A percentile compares a stretch with the other conserved stretches of the same genome.
These are phyloP conservation scores for Cosmopolites sordidus DNA, from an alignment of 2,888 invertebrate genomes.

Conservation along the genomic window DNA sequence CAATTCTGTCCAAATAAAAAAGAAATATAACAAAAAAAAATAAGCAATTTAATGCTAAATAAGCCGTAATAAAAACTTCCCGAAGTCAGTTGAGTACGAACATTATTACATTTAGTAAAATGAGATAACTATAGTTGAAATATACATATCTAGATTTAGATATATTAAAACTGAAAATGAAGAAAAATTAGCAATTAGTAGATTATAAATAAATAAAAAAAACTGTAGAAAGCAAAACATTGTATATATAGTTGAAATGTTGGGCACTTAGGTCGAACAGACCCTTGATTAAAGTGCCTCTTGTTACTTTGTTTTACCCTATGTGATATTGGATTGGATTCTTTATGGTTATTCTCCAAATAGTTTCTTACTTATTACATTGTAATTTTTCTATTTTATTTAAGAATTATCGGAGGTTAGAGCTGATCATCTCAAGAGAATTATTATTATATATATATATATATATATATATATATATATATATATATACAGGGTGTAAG, in stretches of 20 bases:
- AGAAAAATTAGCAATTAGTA: slow-evolving; percentile 24
- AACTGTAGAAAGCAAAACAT: slow-evolving; percentile 29
- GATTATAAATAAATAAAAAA: slow-evolving; percentile 26
- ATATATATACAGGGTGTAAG: too few relatives aligned
- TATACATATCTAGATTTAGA: slow-evolving; percentile 45
- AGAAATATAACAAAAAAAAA: slow-evolving; percentile 20
- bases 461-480: too few relatives aligned
- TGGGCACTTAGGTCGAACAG: slow-evolving; percentile 41
- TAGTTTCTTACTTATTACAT: too few relatives aligned
- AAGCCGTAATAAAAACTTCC: slow-evolving; percentile 39
- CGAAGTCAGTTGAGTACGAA: slow-evolving; percentile 41
- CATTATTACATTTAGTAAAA: slow-evolving; percentile 28
- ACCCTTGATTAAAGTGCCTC: slow-evolving; percentile 45
- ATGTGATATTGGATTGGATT: slow-evolving; percentile 38
- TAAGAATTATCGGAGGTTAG: too few relatives aligned
- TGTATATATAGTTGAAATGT: slow-evolving; percentile 41
- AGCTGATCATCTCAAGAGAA: too few relatives aligned
- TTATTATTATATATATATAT: too few relatives aligned
- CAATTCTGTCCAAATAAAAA: too few relatives aligned
- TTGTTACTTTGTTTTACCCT: slow-evolving; percentile 45
- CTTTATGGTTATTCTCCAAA: too few relatives aligned
- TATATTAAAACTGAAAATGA: slow-evolving; percentile 21
- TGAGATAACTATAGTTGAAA: slow-evolving; percentile 35
- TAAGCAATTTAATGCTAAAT: slow-evolving; percentile 26
- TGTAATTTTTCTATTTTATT: too few relatives aligned